phyloP scores from a whole-genome alignment of 2,113 vertebrate species.

The Taurulus bubalis region DNA sequence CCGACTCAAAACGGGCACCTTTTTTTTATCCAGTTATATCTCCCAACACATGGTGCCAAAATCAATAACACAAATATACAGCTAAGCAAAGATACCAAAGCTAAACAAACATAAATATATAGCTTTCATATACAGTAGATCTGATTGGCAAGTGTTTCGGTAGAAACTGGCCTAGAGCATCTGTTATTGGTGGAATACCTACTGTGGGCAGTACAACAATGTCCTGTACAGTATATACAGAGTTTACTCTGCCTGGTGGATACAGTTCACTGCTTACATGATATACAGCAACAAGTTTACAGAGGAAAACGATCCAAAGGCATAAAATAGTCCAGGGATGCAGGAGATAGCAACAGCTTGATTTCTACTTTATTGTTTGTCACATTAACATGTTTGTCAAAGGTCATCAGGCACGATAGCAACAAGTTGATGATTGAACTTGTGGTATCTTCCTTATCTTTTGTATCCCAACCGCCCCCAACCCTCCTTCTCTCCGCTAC shows the following conservation, averaged over 20 bases:
- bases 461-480: conserved; percentile 25
- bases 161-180: not conserved
- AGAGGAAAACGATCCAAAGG: not conserved
- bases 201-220: not conserved
- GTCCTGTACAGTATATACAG: not conserved
- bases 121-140: not conserved
- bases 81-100: not conserved
- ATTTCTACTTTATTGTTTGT: not conserved
- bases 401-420: not conserved
- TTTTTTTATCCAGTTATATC: not conserved
- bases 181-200: not conserved
- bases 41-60: not conserved
- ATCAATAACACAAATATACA: not conserved
- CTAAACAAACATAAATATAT: not conserved
- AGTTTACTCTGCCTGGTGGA: not conserved
- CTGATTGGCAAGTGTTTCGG: not conserved
- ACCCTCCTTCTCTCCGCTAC: not conserved
- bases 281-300: not conserved
- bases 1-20: not conserved
- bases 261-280: not conserved
- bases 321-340: not conserved
- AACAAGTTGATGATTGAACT: conserved; percentile 23
- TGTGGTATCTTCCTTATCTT: conserved; percentile 32
- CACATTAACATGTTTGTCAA: not conserved
- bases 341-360: not conserved